Evolutionary conservation across 2,113 vertebrate genomes (phyloP), one percentile per base, ranked within the genome.

Genomic region (Podilymbus podiceps): DNA sequence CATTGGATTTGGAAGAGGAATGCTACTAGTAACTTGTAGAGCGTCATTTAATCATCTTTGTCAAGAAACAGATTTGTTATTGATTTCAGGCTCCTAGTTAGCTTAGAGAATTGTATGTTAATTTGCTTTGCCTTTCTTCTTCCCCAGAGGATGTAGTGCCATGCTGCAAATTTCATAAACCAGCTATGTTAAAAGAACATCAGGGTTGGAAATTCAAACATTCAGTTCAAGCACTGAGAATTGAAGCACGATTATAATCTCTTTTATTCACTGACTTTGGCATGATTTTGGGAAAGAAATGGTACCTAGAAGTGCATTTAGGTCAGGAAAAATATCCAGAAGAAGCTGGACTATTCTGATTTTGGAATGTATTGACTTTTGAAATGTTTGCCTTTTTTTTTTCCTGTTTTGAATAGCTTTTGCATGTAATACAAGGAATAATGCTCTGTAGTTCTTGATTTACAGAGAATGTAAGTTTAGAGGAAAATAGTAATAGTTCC

Each of bases 11-110:
- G 92, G 86, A 89, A 97, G 77, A 95, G 59, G 77, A 95, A 90
- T 78, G 77, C 84, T 95, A 14, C 53, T 85, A 16, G 49, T 91
- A 85, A 93, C 94, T 96, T 94, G 71, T 75, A 90, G 79, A 91
- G 77, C 74, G 94, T 94, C 90, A 73, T 97, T 97, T 97, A 92
- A 97, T 98, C 91, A 89, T 96, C 76, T 97, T 95, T 95, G 93
- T 96, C 93, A 96, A 94, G 72, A 88, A 96, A 93, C 1, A 0
- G 93, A 93, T 91, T 90, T 95, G 59, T 96, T 97, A 97, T 87
- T 94, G 93, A 97, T 96, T 97, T 93, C 64, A 75, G 88, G 60
- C 74, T 95, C 52, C 93, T 91, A 35, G 92, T 95, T 97, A 94
- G 91, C 85, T 96, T 87, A 93, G 68, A 91, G 91, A 94, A 81